Conservation (phyloP, 2,888 invertebrate species). For the Baccha elongata region DNA sequence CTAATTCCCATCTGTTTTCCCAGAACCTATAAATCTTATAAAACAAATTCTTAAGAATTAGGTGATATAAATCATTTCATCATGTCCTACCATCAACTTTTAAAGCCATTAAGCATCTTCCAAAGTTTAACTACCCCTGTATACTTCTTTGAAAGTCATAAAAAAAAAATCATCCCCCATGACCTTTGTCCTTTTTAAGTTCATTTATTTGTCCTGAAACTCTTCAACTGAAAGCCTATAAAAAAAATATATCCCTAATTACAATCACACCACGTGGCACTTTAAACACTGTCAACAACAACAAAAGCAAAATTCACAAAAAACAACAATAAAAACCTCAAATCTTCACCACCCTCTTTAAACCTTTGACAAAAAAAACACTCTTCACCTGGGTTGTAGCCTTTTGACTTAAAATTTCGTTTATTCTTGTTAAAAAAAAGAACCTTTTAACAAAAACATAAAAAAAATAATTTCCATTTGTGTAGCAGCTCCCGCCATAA, state of each 20-base stretch:
- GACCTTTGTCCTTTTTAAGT: slow-evolving; percentile 33
- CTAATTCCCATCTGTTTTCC: slow-evolving; percentile 4
- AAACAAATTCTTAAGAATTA: neutral
- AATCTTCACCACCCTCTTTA: slow-evolving; percentile 20
- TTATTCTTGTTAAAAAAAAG: slow-evolving; percentile 17
- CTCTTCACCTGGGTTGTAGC: slow-evolving; percentile 19
- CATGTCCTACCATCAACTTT: slow-evolving; percentile 5
- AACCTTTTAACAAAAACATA: slow-evolving; percentile 24
- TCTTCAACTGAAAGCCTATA: neutral
- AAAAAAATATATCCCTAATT: slow-evolving; percentile 35
- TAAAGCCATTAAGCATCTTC: slow-evolving; percentile 1
- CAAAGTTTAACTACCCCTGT: neutral
- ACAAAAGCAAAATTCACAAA: slow-evolving; percentile 28
- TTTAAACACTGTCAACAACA: slow-evolving; percentile 51
- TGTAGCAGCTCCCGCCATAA: slow-evolving; percentile 41
- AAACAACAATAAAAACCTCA: slow-evolving; percentile 20
- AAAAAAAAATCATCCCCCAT: slow-evolving; percentile 21
- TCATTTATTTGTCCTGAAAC: slow-evolving; percentile 31
- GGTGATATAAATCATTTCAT: slow-evolving; percentile 4
- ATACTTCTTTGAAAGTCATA: neutral
- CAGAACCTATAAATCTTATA: neutral
- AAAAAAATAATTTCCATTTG: slow-evolving; percentile 12
- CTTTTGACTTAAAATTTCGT: slow-evolving; percentile 41
- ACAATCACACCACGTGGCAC: slow-evolving; percentile 48
- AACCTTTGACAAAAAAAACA: slow-evolving; percentile 17